A percentile compares a stretch with the other conserved stretches of the same genome.
Conservation (phyloP, 2,113 vertebrate genomes). For the Dicaeum eximium region DNA sequence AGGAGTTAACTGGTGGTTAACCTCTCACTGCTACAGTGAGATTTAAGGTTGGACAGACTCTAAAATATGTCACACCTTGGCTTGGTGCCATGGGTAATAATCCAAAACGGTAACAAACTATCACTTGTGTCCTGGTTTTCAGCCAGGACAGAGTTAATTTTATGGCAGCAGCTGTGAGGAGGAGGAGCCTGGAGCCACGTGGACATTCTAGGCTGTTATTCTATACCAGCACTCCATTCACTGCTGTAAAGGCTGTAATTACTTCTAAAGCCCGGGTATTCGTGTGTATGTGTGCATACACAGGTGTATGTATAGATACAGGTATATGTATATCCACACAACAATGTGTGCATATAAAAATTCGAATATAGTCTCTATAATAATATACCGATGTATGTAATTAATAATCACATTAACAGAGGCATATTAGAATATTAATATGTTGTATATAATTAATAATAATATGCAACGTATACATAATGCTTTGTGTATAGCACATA, state of each 20-base stretch:
- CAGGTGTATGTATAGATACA: not conserved
- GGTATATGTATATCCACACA: fast-evolving
- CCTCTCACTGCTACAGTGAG: not conserved
- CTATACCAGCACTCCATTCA: not conserved
- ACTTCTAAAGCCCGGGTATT: not conserved
- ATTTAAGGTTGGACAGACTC: not conserved
- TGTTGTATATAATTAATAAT: not conserved
- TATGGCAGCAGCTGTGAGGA: too few species aligned
- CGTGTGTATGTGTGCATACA: fast-evolving
- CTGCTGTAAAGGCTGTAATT: not conserved
- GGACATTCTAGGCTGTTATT: not conserved
- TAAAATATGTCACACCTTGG: not conserved
- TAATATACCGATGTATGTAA: not conserved
- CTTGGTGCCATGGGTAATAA: not conserved
- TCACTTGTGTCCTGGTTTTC: not conserved
- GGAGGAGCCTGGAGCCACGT: not conserved
- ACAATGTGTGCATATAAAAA: not conserved
- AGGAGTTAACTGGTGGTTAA: not conserved
- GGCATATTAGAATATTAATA: not conserved
- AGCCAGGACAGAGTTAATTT: not conserved
- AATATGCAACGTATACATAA: not conserved
- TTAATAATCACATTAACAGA: not conserved
- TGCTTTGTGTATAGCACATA: not conserved
- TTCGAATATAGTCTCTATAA: not conserved
- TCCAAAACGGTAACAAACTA: not conserved